These are phyloP conservation scores for Poeciliopsis turrubarensis DNA, from an alignment of 2,113 vertebrate genomes.

Conservation along the genomic window DNA sequence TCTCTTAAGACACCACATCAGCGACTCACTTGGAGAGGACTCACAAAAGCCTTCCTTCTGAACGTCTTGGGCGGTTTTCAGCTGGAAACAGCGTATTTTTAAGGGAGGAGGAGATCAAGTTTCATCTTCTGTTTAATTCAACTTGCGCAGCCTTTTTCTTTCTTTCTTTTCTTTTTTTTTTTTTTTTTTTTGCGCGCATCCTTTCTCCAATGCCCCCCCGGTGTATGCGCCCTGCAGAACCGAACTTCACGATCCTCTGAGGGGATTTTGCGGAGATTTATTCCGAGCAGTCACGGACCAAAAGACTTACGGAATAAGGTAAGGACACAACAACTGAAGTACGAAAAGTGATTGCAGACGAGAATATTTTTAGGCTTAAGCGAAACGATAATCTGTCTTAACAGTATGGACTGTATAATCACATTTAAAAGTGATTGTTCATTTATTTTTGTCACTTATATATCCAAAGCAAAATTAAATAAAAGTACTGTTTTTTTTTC, in stretches of 20 bases:
- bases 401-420: background rate
- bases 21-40: conserved; percentile 49
- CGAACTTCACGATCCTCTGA: conserved; percentile 44
- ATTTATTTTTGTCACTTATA: background rate
- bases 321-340: background rate
- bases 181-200: background rate
- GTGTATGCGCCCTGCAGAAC: conserved; percentile 17
- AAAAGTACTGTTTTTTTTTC: background rate
- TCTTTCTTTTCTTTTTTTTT: too few relatives aligned
- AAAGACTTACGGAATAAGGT: conserved; percentile 63
- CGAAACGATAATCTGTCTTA: too few relatives aligned
- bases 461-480: background rate
- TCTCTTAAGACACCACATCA: conserved; percentile 5
- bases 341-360: background rate
- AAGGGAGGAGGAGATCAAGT: conserved; percentile 30
- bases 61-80: conserved; percentile 17
- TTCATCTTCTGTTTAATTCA: conserved; percentile 26
- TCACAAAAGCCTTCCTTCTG: background rate
- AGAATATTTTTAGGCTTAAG: background rate
- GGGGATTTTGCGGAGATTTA: conserved; percentile 50
- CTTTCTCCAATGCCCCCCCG: conserved; percentile 27
- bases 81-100: conserved; percentile 38
- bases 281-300: conserved; percentile 36
- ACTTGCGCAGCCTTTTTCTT: conserved; percentile 11
- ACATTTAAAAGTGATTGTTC: background rate